Evolutionary conservation across 92 coral and sea anemone genomes (phyloP).

Genomic region (Anthopleura xanthogrammica): DNA sequence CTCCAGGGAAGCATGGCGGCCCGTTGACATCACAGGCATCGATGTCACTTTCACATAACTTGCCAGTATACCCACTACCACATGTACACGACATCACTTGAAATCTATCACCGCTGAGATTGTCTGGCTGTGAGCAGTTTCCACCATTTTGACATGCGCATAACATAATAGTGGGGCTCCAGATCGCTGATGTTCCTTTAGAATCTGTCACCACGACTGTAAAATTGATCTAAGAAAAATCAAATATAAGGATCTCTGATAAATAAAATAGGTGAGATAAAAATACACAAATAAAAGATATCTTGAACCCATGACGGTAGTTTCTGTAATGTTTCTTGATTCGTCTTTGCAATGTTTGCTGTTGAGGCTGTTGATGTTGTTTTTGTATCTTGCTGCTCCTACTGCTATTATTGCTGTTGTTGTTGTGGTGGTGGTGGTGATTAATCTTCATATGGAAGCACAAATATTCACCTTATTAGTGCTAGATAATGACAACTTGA

Average conservation of each 20-base stretch:
- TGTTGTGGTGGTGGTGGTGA: too few relatives aligned
- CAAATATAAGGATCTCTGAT: background rate
- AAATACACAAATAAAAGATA: too few relatives aligned
- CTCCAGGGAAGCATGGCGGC: conserved; percentile 73
- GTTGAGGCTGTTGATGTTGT: background rate
- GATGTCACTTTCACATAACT: conserved; percentile 58
- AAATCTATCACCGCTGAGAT: conserved; percentile 44
- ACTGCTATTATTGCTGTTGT: too few relatives aligned
- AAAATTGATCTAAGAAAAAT: conserved; percentile 43
- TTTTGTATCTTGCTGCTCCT: too few relatives aligned
- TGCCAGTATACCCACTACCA: conserved; percentile 60
- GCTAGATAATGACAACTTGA: conserved; percentile 26
- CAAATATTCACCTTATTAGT: conserved; percentile 20
- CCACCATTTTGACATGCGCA: conserved; percentile 74
- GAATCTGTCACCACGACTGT: conserved; percentile 61
- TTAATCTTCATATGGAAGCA: too few relatives aligned
- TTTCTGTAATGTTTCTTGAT: background rate
- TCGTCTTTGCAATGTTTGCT: background rate
- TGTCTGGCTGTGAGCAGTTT: conserved; percentile 48
- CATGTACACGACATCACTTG: conserved; percentile 67
- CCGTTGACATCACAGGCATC: conserved; percentile 68
- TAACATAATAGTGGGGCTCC: conserved; percentile 57
- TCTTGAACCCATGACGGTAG: background rate
- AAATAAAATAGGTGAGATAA: background rate
- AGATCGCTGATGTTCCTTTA: conserved; percentile 50